These are phyloP conservation scores for Cephus runcator DNA, from an alignment of 2,888 invertebrate species.

Conservation along the genomic window DNA sequence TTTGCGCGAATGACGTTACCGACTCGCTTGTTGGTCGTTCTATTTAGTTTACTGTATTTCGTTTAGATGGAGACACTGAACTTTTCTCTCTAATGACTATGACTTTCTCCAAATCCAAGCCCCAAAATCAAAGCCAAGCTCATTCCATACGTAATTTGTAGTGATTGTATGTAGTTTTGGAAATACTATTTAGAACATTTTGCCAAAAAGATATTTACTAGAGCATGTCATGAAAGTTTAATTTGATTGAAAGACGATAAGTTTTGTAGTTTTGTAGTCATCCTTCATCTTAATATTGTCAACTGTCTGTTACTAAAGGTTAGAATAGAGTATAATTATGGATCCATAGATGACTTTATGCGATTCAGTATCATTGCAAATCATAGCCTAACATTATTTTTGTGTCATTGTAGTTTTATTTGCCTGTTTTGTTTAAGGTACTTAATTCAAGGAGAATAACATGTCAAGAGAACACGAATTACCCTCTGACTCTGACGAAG, in stretches of 20 bases:
- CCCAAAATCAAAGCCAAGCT: not conserved
- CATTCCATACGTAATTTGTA: not conserved
- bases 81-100: not conserved
- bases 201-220: not conserved
- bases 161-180: not conserved
- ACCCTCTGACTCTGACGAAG: slow-evolving; percentile 76
- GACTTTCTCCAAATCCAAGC: not conserved
- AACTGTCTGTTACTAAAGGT: not conserved
- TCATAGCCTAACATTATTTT: not conserved
- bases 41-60: not conserved
- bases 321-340: not conserved
- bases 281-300: not conserved
- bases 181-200: not conserved
- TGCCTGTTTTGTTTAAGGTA: not conserved
- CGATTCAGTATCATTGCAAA: not conserved
- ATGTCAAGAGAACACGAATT: slow-evolving; percentile 66
- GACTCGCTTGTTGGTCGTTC: not conserved
- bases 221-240: not conserved
- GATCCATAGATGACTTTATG: not conserved
- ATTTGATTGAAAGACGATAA: not conserved
- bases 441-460: slow-evolving; percentile 5
- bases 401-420: not conserved
- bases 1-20: not conserved
- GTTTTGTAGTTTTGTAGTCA: not conserved
- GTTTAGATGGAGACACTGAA: not conserved